Base-by-base conservation (phyloP, 35 echinoderm and acorn worm species). In the Lytechinus variegatus region DNA sequence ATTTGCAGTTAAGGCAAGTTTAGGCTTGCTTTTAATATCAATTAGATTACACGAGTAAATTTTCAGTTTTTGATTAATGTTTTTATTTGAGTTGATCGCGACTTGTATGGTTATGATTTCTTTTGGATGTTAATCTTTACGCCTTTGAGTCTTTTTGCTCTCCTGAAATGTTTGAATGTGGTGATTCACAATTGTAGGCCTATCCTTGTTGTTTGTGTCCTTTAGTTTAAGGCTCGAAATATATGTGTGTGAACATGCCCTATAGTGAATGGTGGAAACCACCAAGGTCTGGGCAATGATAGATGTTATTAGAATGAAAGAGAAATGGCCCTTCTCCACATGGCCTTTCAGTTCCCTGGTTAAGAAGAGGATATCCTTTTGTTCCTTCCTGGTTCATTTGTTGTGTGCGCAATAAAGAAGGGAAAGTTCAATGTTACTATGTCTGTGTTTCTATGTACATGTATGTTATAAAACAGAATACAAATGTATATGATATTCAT, bases 381-480 rank as follows among this genome's bases (percentile, higher is more conserved):
- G 10, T 93, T 93, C 92, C 92, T 93, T 93, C 91, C 91, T 13
- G 91, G 87, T 89, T 89, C 28, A 13, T 54, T 93, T 93, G 92
- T 54, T 24, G 56, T 58, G 56, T 58, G 13, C 56, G 8, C n/a
- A 14, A 93, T 53, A 4, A 12, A 90, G 29, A 33, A 52, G 29
- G 9, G n/a, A 90, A 93, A 57, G 54, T 55, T 93, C 92, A 93
- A 55, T 93, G 53, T 57, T 93, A 93, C 92, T 93, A 93, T n/a
- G 16, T 52, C 8, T 93, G 52, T 93, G 53, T 16, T 16, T 55
- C n/a, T 93, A 54, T 93, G 54, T 27, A 5, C 52, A 54, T 54
- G 53, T 93, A 57, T 93, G 92, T 93, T 57, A 19, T 92, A 24
- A 13, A 13, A 60, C 57, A 60, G 4, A 3, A 12, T 24, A 79